These are phyloP conservation scores for Criorhina ranunculi DNA, from an alignment of 2,888 invertebrate species.

Conservation along the genomic window DNA sequence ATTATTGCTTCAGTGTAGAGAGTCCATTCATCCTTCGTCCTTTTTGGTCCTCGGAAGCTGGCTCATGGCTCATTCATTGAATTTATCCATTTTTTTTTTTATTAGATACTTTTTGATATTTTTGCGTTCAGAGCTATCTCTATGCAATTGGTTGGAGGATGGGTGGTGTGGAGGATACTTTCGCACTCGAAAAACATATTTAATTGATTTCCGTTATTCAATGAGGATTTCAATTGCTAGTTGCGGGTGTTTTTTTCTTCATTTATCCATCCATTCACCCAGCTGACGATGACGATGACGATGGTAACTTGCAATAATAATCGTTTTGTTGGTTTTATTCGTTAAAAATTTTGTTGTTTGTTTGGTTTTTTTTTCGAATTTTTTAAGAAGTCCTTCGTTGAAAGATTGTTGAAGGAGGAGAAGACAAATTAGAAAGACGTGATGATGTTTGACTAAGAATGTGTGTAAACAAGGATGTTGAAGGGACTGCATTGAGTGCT, in stretches of 20 bases:
- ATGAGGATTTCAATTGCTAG: constrained; percentile 39
- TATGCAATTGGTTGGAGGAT: too few species aligned
- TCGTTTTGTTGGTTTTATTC: constrained; percentile 59
- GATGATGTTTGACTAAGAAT: constrained; percentile 35
- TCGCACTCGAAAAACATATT: constrained; percentile 68
- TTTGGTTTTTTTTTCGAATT: constrained; percentile 2
- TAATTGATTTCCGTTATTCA: constrained; percentile 72
- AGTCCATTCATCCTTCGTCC: not conserved
- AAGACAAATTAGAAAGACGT: constrained; percentile 35
- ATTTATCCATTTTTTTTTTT: constrained; percentile 44
- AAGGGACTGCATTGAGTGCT: constrained; percentile 24
- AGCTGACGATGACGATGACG: constrained; percentile 26
- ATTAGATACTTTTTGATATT: constrained; percentile 12
- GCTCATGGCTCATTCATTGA: constrained; percentile 55
- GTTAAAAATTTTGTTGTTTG: constrained; percentile 18
- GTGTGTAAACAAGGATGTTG: constrained; percentile 19
- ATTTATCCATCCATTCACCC: constrained; percentile 1
- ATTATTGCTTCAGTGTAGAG: constrained; percentile 71
- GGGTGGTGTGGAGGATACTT: constrained; percentile 49
- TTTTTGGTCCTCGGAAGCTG: not conserved
- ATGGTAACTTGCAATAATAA: constrained; percentile 39
- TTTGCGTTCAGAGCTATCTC: constrained; percentile 38
- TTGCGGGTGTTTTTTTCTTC: constrained; percentile 6
- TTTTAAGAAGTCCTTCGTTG: constrained; percentile 2
- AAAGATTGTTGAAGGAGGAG: constrained; percentile 1